These are phyloP conservation scores for Actias luna DNA, from an alignment of 2,888 invertebrate genomes.

Conservation along the genomic window DNA sequence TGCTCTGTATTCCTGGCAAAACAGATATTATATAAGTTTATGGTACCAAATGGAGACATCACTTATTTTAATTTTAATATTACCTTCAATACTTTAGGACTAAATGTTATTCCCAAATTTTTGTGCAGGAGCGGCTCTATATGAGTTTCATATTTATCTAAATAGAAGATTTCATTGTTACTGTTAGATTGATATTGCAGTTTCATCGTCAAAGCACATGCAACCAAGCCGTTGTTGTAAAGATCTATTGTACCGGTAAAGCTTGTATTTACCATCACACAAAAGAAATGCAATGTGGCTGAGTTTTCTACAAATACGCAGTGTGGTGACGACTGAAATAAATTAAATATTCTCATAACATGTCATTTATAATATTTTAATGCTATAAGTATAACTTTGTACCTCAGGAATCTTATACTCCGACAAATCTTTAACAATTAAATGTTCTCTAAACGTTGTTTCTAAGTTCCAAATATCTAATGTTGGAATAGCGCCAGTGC, in stretches of 20 bases:
- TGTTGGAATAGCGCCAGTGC: constrained; percentile 79
- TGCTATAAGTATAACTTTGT: constrained; percentile 17
- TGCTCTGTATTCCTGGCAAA: constrained; percentile 67
- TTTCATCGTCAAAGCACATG: constrained; percentile 62
- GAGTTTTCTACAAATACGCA: constrained; percentile 73
- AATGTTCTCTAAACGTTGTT: constrained; percentile 82
- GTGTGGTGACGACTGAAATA: constrained; percentile 67
- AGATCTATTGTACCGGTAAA: constrained; percentile 60
- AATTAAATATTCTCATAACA: background rate
- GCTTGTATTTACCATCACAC: constrained; percentile 61
- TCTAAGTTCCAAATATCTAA: constrained; percentile 81
- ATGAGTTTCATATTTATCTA: constrained; percentile 67
- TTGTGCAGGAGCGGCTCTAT: constrained; percentile 72
- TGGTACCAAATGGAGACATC: background rate
- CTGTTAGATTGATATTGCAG: constrained; percentile 64
- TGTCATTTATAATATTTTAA: background rate
- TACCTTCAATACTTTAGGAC: constrained; percentile 65
- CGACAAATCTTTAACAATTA: constrained; percentile 75
- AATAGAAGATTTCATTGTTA: constrained; percentile 55
- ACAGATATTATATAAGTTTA: background rate
- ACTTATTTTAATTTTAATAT: background rate
- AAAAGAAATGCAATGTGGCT: constrained; percentile 67
- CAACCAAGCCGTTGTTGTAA: constrained; percentile 72
- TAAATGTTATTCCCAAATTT: constrained; percentile 64
- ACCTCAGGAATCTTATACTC: constrained; percentile 79